Conservation (phyloP, 2,113 vertebrate species). For the Australoheros scitulus region DNA sequence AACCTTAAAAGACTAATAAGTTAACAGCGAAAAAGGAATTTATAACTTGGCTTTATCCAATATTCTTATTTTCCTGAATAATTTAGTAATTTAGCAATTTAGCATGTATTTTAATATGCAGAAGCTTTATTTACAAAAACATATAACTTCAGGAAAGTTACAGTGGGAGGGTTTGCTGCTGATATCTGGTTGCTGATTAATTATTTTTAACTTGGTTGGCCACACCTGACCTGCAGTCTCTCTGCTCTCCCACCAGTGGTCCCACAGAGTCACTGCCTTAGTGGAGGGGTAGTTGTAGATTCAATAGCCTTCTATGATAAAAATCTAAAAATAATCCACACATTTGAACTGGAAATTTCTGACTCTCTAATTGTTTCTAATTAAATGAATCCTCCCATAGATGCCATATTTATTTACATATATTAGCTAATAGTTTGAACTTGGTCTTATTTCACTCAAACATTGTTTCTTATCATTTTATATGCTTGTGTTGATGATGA, state of each 20-base stretch:
- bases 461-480: background rate
- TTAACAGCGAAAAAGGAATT: too few species aligned
- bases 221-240: background rate
- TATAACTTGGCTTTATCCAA: too few species aligned
- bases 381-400: background rate
- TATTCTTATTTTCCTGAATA: too few species aligned
- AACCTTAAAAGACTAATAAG: too few species aligned
- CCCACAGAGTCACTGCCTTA: background rate
- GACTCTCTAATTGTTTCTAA: background rate
- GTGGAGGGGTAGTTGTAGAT: background rate
- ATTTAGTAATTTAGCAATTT: too few species aligned
- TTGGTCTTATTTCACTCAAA: background rate
- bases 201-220: background rate
- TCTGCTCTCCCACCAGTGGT: background rate
- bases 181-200: background rate
- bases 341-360: background rate
- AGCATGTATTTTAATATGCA: too few species aligned
- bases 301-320: background rate
- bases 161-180: background rate
- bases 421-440: background rate
- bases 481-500: background rate
- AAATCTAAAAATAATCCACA: background rate
- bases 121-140: too few species aligned
- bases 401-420: background rate
- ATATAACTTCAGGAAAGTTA: background rate